Base-by-base conservation (phyloP, 2,888 invertebrate species). In the Xestia ashworthii region DNA sequence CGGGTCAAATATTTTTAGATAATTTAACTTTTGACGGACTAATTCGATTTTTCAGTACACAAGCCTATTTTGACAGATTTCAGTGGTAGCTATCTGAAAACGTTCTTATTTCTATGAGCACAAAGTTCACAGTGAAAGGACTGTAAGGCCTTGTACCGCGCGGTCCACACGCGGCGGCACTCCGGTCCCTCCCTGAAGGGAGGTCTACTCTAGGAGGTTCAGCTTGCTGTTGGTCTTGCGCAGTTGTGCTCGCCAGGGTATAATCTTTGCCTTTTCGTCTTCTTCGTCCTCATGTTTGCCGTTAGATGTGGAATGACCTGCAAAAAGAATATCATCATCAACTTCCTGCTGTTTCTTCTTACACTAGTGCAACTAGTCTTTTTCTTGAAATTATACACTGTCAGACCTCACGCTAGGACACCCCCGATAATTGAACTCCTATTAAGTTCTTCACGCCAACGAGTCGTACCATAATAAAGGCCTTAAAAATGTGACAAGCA, bases 181-280 rank as follows among this genome's bases (percentile, higher is more conserved):
- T 85, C 62, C 74, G 50, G 55, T 53, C 62, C 83, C 48, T 73
- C 38, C 53, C 69, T 32, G 46, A 9, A 6, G 32, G 55, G 9
- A 46, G 55, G 75, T 74, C 75, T 74, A 74, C 90, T 98, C 98
- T 91, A 98, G 97, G 89, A 99, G 97, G 94, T 98, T 98, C 81
- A 99, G 97, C 93, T 98, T 98, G 97, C 99, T 99, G 94, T 99
- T 99, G 25, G 99, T 99, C 95, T 99, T 99, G 92, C 99, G 97
- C 69, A 99, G 96, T 91, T 99, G 98, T 50, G 99, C 98, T 90
- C 99, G 97, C 99, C 99, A 99, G 1, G 99, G 99, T 81, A 99
- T 99, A 73, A 98, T 98, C 90, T 97, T 98, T 53, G 97, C 97
- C 78, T 96, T 97, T 82, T 97, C 98, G 62, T 97, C 97, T 75